phyloP scores from a whole-genome alignment of 2,888 invertebrate genomes.

The Orthosia gracilis region DNA sequence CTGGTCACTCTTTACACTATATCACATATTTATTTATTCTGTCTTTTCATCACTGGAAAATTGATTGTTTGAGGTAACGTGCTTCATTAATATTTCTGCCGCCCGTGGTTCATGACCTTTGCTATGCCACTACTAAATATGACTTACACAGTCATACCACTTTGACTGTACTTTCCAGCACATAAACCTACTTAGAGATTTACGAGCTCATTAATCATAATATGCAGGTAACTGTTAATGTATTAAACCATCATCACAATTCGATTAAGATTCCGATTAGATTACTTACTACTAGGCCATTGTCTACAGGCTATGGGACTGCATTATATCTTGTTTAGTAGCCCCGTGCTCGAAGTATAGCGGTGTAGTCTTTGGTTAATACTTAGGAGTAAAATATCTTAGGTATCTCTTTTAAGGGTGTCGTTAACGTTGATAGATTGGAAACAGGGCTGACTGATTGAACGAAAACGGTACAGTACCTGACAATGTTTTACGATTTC shows the following conservation, averaged over 20 bases:
- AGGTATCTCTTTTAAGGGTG: not conserved
- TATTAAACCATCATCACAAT: constrained; percentile 46
- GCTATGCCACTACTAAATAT: constrained; percentile 3
- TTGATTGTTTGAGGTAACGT: no score
- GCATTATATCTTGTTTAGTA: constrained; percentile 5
- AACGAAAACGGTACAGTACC: not conserved
- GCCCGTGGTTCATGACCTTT: not conserved
- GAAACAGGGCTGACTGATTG: not conserved
- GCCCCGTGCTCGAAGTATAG: not conserved
- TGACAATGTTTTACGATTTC: not conserved
- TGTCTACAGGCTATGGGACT: not conserved
- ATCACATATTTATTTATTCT: no score
- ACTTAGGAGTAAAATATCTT: not conserved
- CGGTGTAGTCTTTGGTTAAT: constrained; percentile 4
- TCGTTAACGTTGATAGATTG: constrained; percentile 3
- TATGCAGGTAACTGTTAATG: constrained; percentile 36
- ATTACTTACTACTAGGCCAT: constrained; percentile 17
- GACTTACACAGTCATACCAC: not conserved
- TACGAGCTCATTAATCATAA: constrained; percentile 30
- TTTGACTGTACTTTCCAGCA: not conserved
- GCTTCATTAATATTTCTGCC: not conserved
- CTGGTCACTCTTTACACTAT: no score
- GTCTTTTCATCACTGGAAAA: not conserved
- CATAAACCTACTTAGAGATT: constrained; percentile 30
- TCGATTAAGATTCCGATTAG: constrained; percentile 41